These are phyloP conservation scores for Riparia riparia DNA, from an alignment of 2,113 vertebrate genomes.

Conservation along the genomic window DNA sequence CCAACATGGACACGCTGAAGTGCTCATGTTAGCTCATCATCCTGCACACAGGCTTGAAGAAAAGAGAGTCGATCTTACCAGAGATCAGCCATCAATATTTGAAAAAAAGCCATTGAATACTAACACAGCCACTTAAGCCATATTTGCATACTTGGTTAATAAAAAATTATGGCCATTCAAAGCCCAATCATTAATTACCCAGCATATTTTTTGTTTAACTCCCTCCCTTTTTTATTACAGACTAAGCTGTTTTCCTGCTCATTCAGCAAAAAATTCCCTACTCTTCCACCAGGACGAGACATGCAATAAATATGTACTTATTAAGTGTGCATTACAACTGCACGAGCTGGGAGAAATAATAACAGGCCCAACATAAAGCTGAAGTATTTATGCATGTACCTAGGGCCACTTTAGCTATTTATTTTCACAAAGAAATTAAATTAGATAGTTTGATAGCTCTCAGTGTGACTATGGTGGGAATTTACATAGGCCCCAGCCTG, in stretches of 20 bases:
- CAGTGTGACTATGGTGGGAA: slow-evolving; percentile 67
- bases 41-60: background rate
- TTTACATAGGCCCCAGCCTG: slow-evolving; percentile 27
- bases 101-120: background rate
- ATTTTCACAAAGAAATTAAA: slow-evolving; percentile 78
- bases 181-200: slow-evolving; percentile 74
- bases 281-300: background rate
- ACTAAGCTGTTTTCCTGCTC: slow-evolving; percentile 60
- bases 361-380: slow-evolving; percentile 50
- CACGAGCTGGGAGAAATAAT: slow-evolving; percentile 40
- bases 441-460: slow-evolving; percentile 76
- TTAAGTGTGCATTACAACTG: slow-evolving; percentile 50
- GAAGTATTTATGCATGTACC: slow-evolving; percentile 70
- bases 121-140: background rate
- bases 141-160: slow-evolving; percentile 79
- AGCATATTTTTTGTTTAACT: slow-evolving; percentile 58
- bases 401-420: slow-evolving; percentile 75
- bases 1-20: fast-evolving
- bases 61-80: background rate
- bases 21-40: background rate
- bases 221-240: slow-evolving; percentile 42
- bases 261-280: slow-evolving; percentile 61
- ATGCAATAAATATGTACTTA: slow-evolving; percentile 71
- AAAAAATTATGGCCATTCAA: slow-evolving; percentile 73
- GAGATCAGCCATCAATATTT: background rate